These are phyloP conservation scores for Tenthredo mesomela DNA, from an alignment of 2,888 invertebrate species.

Conservation along the genomic window DNA sequence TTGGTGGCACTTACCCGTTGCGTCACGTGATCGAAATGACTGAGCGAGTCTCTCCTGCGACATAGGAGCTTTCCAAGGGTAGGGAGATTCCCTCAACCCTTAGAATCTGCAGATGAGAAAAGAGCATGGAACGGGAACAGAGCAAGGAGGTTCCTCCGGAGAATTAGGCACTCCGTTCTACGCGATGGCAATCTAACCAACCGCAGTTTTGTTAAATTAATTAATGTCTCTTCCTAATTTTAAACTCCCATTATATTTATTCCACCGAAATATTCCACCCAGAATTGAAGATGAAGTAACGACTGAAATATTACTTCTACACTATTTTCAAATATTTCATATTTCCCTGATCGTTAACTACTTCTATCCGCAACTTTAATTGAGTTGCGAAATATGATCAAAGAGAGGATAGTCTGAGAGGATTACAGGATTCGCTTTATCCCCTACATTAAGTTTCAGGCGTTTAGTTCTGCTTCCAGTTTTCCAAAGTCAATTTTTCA, in stretches of 20 bases:
- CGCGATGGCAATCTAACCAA: constrained; percentile 46
- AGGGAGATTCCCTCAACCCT: constrained; percentile 33
- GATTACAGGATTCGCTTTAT: background rate
- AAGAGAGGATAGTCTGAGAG: background rate
- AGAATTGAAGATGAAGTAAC: no score
- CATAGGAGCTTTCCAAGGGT: background rate
- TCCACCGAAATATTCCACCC: background rate
- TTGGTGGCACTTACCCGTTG: constrained; percentile 43
- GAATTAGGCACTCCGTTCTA: constrained; percentile 45
- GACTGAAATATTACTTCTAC: background rate
- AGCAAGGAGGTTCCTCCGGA: constrained; percentile 14
- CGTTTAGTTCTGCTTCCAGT: background rate
- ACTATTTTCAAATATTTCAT: background rate
- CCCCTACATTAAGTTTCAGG: background rate
- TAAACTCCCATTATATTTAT: constrained; percentile 21
- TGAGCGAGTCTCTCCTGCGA: constrained; percentile 37
- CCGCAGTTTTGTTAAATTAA: constrained; percentile 51
- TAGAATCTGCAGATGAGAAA: background rate
- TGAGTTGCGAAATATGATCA: background rate
- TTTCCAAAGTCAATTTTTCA: background rate
- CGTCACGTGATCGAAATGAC: constrained; percentile 55
- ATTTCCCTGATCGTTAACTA: background rate
- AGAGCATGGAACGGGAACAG: constrained; percentile 3
- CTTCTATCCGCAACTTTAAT: background rate
- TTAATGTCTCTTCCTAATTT: constrained; percentile 50